Evolutionary conservation across 2,113 vertebrate genomes (phyloP), one percentile per base, ranked within the genome.

Genomic region (Potamarius usumacintae): DNA sequence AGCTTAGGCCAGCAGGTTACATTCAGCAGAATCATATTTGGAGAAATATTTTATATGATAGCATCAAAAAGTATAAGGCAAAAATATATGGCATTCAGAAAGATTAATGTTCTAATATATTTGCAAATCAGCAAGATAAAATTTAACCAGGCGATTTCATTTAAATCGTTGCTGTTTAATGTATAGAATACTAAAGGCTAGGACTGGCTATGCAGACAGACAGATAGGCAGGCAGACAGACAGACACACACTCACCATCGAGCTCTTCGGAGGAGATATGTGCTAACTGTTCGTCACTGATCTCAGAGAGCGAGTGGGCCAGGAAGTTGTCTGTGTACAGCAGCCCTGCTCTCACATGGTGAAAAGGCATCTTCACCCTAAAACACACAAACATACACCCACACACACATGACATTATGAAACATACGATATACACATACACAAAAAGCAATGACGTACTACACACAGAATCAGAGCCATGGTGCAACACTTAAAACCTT

Each of bases 301-400:
- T 96, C 6, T 98, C 97, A 0, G 97, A 97, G 88, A 99, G 96
- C 0, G 98, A 97, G 81, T 96, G 96, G 94, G 96, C 97, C 95
- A 99, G 96, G 93, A 97, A 98, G 94, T 99, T 99, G 94, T 98
- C 98, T 92, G 99, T 99, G 95, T 99, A 99, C 94, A 99, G 95
- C 94, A 99, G 94, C 92, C 97, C 97, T 79, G 97, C 97, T 80
- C 97, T 97, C 93, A 99, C 98, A 93, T 98, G 98, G 92, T 99
- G 98, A 96, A 99, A 99, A 94, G 98, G 98, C 98, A 99, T 99
- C 96, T 98, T 99, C 94, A 96, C 96, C 97, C 98, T 98, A 91
- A 72, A 88, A 83, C 83, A 80, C 76, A 78, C 53, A 62, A 42
- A 65, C 6, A 42, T 52, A 84, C 58, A 76, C 81, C 20, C 27